phyloP scores from a whole-genome alignment of 2,797 vertebrate species.

The Sebastes kiyomatsui region DNA sequence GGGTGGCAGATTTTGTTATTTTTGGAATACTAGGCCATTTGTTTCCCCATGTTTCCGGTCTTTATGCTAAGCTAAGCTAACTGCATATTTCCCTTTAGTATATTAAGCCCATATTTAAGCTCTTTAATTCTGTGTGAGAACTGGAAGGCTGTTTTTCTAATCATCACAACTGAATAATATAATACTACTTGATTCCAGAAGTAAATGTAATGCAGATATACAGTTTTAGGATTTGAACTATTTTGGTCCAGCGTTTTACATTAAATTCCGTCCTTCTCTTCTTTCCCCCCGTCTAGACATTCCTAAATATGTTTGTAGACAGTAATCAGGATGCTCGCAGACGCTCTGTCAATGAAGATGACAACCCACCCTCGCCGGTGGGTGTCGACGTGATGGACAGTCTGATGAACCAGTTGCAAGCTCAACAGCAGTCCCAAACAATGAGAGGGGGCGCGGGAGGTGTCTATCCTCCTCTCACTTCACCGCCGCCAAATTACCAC shows the following conservation, averaged over 20 bases:
- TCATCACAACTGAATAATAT: background rate
- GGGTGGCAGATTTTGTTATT: background rate
- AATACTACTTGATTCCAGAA: background rate
- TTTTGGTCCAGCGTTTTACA: background rate
- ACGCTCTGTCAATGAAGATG: slow-evolving; percentile 96
- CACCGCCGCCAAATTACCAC: slow-evolving; percentile 94
- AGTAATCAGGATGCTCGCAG: slow-evolving; percentile 97
- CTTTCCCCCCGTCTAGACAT: slow-evolving; percentile 84
- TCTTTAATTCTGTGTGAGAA: background rate
- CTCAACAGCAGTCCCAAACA: slow-evolving; percentile 77
- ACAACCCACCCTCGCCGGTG: slow-evolving; percentile 97
- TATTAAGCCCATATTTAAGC: background rate
- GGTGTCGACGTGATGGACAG: slow-evolving; percentile 94
- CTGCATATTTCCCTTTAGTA: background rate
- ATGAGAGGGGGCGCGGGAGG: slow-evolving; percentile 80
- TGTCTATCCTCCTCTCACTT: slow-evolving; percentile 95
- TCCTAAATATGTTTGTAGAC: slow-evolving; percentile 99
- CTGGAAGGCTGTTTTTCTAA: background rate
- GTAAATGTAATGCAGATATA: background rate
- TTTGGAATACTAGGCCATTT: background rate
- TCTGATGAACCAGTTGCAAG: slow-evolving; percentile 90
- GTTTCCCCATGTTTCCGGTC: background rate
- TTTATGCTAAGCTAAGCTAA: background rate
- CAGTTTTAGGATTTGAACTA: background rate
- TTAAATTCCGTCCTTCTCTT: background rate